Conservation (phyloP, 2,113 vertebrate genomes). For the Mustela lutreola region DNA sequence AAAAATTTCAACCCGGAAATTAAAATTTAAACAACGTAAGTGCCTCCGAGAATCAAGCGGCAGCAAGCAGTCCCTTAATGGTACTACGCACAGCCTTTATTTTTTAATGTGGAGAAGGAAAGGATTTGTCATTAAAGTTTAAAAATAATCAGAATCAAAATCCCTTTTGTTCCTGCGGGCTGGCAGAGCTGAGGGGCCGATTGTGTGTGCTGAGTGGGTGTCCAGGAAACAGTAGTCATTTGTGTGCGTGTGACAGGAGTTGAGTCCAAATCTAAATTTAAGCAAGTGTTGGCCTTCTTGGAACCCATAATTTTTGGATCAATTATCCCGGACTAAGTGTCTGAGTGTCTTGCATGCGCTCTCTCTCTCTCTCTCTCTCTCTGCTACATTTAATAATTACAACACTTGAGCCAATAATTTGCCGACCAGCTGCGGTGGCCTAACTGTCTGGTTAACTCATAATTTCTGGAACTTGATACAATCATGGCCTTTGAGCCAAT, state of each 20-base stretch:
- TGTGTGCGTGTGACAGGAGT: constrained; percentile 74
- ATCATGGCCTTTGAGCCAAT: constrained; percentile 68
- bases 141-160: constrained; percentile 90
- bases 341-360: constrained; percentile 46
- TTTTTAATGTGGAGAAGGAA: constrained; percentile 89
- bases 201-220: constrained; percentile 81
- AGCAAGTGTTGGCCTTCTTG: constrained; percentile 76
- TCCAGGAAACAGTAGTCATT: constrained; percentile 79
- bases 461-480: constrained; percentile 82
- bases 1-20: constrained; percentile 88
- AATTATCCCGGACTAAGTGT: constrained; percentile 71
- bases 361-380: not conserved
- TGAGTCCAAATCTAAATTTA: constrained; percentile 82
- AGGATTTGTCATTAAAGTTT: constrained; percentile 90
- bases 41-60: constrained; percentile 85
- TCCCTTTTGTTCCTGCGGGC: constrained; percentile 84
- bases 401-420: constrained; percentile 74
- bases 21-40: constrained; percentile 90
- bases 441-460: constrained; percentile 77
- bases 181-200: constrained; percentile 78
- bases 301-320: constrained; percentile 78
- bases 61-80: constrained; percentile 87
- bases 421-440: constrained; percentile 71
- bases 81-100: constrained; percentile 86
- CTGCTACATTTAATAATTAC: constrained; percentile 79